These are phyloP conservation scores for Aplidium turbinatum DNA, from an alignment of 23 tunicate genomes.

Conservation along the genomic window DNA sequence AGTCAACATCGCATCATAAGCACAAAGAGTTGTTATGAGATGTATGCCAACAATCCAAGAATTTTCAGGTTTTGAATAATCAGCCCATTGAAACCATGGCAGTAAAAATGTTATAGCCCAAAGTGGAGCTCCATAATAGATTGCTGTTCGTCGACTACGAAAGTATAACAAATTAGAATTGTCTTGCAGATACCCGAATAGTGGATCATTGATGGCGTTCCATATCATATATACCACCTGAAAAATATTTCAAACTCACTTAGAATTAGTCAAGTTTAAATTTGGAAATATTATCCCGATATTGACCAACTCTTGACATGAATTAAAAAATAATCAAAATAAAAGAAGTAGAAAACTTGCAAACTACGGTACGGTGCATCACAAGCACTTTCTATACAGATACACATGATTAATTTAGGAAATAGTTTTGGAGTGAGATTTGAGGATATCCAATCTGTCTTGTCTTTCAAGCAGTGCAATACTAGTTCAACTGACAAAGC, in stretches of 20 bases:
- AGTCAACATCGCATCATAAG: slow-evolving; percentile 79
- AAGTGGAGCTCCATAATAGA: slow-evolving; percentile 85
- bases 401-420: too few relatives aligned
- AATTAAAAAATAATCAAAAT: background rate
- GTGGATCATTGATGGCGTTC: slow-evolving; percentile 93
- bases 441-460: too few relatives aligned
- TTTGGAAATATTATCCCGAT: too few relatives aligned
- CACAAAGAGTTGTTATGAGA: slow-evolving; percentile 68
- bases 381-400: too few relatives aligned
- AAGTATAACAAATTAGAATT: slow-evolving; percentile 76
- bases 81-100: slow-evolving; percentile 91
- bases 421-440: too few relatives aligned
- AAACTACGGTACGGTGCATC: too few relatives aligned
- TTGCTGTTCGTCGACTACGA: slow-evolving; percentile 74
- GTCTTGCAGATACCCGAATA: slow-evolving; percentile 92
- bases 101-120: slow-evolving; percentile 82
- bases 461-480: too few relatives aligned
- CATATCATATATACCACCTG: slow-evolving; percentile 90
- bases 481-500: too few relatives aligned
- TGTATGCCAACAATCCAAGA: slow-evolving; percentile 74
- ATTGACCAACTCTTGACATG: too few relatives aligned
- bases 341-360: too few relatives aligned
- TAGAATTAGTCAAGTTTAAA: too few relatives aligned
- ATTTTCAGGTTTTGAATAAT: slow-evolving; percentile 40
- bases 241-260: background rate